Evolutionary conservation across 53 echinoderm and acorn worm genomes (phyloP).

Genomic region (Actinopyga echinites): DNA sequence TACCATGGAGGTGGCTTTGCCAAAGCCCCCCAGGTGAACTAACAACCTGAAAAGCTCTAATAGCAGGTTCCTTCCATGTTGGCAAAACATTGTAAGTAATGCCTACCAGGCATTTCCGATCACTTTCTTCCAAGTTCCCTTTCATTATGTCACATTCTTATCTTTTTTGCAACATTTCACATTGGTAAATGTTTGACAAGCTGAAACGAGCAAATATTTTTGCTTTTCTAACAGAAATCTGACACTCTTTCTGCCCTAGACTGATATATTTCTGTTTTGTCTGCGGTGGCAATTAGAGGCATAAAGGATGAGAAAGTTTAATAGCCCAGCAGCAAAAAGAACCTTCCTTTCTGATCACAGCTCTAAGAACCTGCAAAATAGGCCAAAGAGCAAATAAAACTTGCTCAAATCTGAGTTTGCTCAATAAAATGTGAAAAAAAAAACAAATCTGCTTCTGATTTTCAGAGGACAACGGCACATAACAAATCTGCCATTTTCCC

Average conservation of each 20-base stretch:
- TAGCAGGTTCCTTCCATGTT: slow-evolving; percentile 10
- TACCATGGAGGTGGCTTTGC: neutral
- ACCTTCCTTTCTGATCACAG: too few species aligned
- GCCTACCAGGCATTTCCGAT: slow-evolving; percentile 30
- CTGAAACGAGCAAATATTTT: slow-evolving; percentile 22
- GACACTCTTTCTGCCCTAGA: neutral
- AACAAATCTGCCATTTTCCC: too few species aligned
- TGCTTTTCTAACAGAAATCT: neutral
- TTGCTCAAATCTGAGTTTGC: too few species aligned
- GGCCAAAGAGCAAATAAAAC: too few species aligned
- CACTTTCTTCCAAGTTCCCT: neutral
- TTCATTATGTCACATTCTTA: slow-evolving; percentile 10
- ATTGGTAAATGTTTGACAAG: neutral
- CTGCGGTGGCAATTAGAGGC: too few species aligned
- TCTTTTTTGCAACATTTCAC: slow-evolving; percentile 27
- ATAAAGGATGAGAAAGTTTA: too few species aligned
- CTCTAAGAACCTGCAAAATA: too few species aligned
- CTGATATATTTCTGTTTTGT: neutral
- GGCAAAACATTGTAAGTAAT: slow-evolving; percentile 38
- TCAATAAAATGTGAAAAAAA: too few species aligned
- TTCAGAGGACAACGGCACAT: too few species aligned
- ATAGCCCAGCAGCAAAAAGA: too few species aligned
- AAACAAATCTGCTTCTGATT: too few species aligned
- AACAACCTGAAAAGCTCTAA: slow-evolving; percentile 31
- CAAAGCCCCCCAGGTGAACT: slow-evolving; percentile 1